Evolutionary conservation across 2,113 vertebrate genomes (phyloP).

Genomic region (Aphyosemion australe): DNA sequence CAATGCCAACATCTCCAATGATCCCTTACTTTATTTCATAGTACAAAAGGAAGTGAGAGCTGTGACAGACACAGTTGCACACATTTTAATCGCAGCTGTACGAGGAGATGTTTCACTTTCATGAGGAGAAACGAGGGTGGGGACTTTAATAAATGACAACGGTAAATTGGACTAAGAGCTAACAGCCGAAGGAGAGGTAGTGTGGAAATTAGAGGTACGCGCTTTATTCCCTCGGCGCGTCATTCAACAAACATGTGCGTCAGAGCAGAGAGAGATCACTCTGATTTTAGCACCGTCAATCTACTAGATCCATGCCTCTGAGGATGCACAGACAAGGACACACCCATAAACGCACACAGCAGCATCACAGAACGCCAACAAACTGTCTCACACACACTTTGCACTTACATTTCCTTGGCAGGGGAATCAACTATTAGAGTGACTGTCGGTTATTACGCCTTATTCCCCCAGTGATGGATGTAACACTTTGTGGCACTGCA

Average conservation of each 20-base stretch:
- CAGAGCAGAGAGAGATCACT: conserved; percentile 25
- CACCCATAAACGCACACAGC: conserved; percentile 4
- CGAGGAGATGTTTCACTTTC: neutral
- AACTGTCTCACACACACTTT: conserved; percentile 3
- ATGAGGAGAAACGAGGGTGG: neutral
- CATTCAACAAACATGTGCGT: conserved; percentile 56
- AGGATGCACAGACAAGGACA: conserved; percentile 3
- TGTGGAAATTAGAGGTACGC: conserved; percentile 25
- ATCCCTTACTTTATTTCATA: conserved; percentile 2
- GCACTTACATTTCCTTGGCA: conserved; percentile 52
- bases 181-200: neutral
- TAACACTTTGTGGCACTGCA: conserved; percentile 69
- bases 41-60: neutral
- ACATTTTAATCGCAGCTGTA: neutral
- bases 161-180: conserved; percentile 14
- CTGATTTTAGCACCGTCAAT: conserved; percentile 27
- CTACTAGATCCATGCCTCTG: conserved; percentile 15
- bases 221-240: conserved; percentile 44
- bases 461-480: conserved; percentile 74
- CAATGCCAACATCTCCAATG: neutral
- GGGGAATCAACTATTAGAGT: conserved; percentile 66
- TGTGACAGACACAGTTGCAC: neutral
- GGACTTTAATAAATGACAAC: neutral
- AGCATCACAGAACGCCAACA: conserved; percentile 1
- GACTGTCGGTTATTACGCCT: conserved; percentile 70